Conservation (phyloP, 2,797 vertebrate genomes). For the Aulostomus chinensis region DNA sequence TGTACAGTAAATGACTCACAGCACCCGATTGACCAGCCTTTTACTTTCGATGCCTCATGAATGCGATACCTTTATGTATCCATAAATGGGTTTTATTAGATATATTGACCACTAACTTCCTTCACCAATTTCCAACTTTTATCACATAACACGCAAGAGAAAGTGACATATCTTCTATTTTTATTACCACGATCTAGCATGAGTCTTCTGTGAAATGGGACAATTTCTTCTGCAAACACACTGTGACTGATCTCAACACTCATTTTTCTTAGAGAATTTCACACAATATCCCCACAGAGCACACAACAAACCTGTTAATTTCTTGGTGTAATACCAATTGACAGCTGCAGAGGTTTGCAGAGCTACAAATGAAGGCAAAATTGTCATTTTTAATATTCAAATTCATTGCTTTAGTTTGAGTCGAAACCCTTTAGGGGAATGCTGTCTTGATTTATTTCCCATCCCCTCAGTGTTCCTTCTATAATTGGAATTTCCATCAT, state of each 20-base stretch:
- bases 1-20: constrained; percentile 3
- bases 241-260: background rate
- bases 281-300: background rate
- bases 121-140: too few species aligned
- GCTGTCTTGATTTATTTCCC: constrained; percentile 68
- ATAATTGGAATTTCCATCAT: constrained; percentile 74
- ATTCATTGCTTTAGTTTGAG: constrained; percentile 68
- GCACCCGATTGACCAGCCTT: background rate
- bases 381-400: constrained; percentile 75
- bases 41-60: background rate
- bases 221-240: background rate
- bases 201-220: too few species aligned
- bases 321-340: constrained; percentile 52
- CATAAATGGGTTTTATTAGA: too few species aligned
- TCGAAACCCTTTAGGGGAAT: constrained; percentile 53
- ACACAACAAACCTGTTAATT: constrained; percentile 52
- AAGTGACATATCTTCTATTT: too few species aligned
- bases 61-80: too few species aligned
- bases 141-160: too few species aligned
- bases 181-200: too few species aligned
- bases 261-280: constrained; percentile 19
- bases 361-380: constrained; percentile 54
- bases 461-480: constrained; percentile 52
- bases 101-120: too few species aligned
- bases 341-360: constrained; percentile 50